phyloP scores from a whole-genome alignment of 1,140 invertebrate genomes.

The Lasioglossum baleicum region DNA sequence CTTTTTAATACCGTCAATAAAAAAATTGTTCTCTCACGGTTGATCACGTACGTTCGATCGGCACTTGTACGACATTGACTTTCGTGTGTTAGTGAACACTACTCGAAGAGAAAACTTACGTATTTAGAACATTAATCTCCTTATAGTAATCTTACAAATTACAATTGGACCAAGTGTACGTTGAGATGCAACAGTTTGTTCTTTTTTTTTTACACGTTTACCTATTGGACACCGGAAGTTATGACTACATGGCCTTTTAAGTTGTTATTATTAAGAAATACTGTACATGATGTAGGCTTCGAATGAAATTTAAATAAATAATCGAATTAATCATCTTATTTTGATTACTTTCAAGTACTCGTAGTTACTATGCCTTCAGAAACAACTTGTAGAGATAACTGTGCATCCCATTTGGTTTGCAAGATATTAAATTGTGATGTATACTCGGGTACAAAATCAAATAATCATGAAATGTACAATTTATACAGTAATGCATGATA shows the following conservation, averaged over 20 bases:
- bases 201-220: neutral
- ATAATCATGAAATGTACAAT: no score
- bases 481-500: neutral
- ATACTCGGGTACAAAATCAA: no score
- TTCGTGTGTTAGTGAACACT: slow-evolving; percentile 36
- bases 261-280: slow-evolving; percentile 3
- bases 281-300: neutral
- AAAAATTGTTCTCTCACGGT: slow-evolving; percentile 1
- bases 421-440: no score
- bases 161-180: slow-evolving; percentile 50
- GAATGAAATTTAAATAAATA: neutral
- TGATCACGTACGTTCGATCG: slow-evolving; percentile 6
- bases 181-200: slow-evolving; percentile 26
- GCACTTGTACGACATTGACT: slow-evolving; percentile 43
- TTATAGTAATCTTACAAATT: slow-evolving; percentile 47
- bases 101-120: slow-evolving; percentile 32
- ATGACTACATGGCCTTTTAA: slow-evolving; percentile 39
- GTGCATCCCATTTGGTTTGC: no score
- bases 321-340: neutral
- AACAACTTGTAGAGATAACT: no score
- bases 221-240: slow-evolving; percentile 19
- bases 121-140: slow-evolving; percentile 18
- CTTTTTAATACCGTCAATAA: slow-evolving; percentile 24
- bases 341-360: no score
- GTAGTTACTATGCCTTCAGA: no score